Base-by-base conservation (phyloP, 2,113 vertebrate genomes). In the Ameiurus melas region DNA sequence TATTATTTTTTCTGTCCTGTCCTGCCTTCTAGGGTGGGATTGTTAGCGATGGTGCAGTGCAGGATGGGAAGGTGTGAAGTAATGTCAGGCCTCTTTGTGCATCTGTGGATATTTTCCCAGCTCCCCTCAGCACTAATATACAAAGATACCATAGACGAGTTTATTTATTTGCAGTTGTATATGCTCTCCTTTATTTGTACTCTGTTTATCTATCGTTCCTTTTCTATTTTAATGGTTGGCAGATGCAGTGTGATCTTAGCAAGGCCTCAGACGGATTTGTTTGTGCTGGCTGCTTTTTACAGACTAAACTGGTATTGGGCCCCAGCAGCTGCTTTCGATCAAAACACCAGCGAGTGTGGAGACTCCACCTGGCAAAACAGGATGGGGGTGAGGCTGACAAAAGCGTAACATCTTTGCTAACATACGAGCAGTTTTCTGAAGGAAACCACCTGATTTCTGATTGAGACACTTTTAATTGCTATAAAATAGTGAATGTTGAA, bases 331-430 rank as follows among this genome's bases (percentile, higher is more conserved):
- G 97, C 87, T 96, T 96, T 95, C 94, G 96, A 98, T 98, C 96
- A 97, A 94, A 95, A 92, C 92, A 94, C 92, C n/a, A 95, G 91
- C 93, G 90, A 91, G 85, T 70, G 83, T 90, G 92, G 93, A 91
- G 90, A 89, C 91, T 92, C 95, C 97, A 99, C 97, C 98, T 98
- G 97, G 96, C 95, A 97, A 98, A 98, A 98, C 96, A 97, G 95
- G 94, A 96, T 94, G 94, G 86, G 90, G 94, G 88, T 90, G 87
- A 91, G 91, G 87, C 88, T 94, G 95, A 97, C 95, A 94, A 94
- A 89, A 93, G 68, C 89, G 89, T 92, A 93, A 95, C 96, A 95
- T 94, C 90, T 93, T 88, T 10, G 89, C 90, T 95, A 94, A 94
- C 95, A 94, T 93, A 94, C 68, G 92, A 93, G 90, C 94, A 91